phyloP scores from a whole-genome alignment of 2,113 vertebrate genomes.

The Laticauda colubrina region DNA sequence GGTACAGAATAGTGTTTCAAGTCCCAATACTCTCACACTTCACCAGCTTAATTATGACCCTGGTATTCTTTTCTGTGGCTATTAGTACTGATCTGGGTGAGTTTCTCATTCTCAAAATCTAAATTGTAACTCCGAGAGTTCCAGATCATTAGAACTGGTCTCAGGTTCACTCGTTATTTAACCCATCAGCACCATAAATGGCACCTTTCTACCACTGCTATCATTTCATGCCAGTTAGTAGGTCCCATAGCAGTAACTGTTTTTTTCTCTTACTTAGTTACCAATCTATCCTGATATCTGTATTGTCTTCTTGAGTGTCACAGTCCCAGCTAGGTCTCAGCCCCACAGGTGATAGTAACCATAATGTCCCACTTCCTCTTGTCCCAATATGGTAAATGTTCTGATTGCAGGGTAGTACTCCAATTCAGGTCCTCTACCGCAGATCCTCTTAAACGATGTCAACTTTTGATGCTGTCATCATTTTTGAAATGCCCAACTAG shows the following conservation, averaged over 20 bases:
- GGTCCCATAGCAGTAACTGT: not conserved
- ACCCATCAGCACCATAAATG: not conserved
- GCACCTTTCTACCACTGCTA: not conserved
- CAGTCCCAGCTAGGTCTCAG: not conserved
- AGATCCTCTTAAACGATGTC: not conserved
- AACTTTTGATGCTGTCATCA: not conserved
- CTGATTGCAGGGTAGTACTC: not conserved
- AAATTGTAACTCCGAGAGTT: not conserved
- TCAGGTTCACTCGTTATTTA: not conserved
- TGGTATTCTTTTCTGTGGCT: not conserved
- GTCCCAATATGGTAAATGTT: not conserved
- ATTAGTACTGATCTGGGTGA: not conserved
- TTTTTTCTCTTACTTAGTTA: not conserved
- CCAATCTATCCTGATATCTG: not conserved
- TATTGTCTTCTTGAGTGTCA: not conserved
- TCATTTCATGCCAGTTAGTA: not conserved
- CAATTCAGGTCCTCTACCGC: not conserved
- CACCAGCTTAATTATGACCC: not conserved
- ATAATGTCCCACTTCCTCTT: not conserved
- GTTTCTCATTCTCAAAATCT: not conserved
- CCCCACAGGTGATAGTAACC: not conserved
- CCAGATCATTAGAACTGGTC: not conserved
- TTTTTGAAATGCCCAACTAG: not conserved
- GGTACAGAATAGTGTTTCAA: not conserved
- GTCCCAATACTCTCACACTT: not conserved